phyloP scores from a whole-genome alignment of 2,888 invertebrate genomes.

The Philaethria dido region DNA sequence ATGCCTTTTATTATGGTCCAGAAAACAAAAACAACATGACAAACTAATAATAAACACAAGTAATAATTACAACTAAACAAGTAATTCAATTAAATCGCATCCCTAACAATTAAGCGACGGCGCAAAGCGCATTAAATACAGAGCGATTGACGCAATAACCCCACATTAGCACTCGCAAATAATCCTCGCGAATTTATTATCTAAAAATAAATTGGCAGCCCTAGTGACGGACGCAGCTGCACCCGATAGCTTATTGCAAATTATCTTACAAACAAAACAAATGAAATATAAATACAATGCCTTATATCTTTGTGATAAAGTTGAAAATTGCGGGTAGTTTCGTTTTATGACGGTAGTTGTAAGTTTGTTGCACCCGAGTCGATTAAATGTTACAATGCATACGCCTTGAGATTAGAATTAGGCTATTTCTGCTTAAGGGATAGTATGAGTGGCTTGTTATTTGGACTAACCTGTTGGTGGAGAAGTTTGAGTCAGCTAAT shows the following conservation, averaged over 20 bases:
- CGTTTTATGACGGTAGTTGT: slow-evolving; percentile 44
- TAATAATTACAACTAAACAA: slow-evolving; percentile 8
- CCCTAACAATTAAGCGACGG: slow-evolving; percentile 22
- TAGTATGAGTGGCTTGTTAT: not conserved
- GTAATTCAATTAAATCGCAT: slow-evolving; percentile 7
- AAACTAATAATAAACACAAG: not conserved
- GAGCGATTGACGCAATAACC: slow-evolving; percentile 65
- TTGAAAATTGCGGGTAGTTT: slow-evolving; percentile 46
- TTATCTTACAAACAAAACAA: slow-evolving; percentile 56
- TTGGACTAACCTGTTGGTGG: not conserved
- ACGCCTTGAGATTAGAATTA: slow-evolving; percentile 54
- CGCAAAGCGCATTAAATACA: slow-evolving; percentile 36
- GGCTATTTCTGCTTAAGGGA: slow-evolving; percentile 48
- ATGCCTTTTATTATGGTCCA: too few species aligned
- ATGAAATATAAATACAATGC: slow-evolving; percentile 40
- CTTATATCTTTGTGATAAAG: slow-evolving; percentile 45
- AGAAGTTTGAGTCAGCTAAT: not conserved
- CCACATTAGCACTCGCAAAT: slow-evolving; percentile 60
- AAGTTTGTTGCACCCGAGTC: slow-evolving; percentile 51
- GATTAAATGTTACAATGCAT: slow-evolving; percentile 60
- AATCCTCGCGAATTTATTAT: slow-evolving; percentile 71
- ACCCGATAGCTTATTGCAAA: slow-evolving; percentile 75
- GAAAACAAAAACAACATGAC: too few species aligned
- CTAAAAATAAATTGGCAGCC: slow-evolving; percentile 79
- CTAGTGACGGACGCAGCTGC: slow-evolving; percentile 74